Evolutionary conservation across 2,113 vertebrate genomes (phyloP), one percentile per base, ranked within the genome.

Genomic region (Bungarus multicinctus): DNA sequence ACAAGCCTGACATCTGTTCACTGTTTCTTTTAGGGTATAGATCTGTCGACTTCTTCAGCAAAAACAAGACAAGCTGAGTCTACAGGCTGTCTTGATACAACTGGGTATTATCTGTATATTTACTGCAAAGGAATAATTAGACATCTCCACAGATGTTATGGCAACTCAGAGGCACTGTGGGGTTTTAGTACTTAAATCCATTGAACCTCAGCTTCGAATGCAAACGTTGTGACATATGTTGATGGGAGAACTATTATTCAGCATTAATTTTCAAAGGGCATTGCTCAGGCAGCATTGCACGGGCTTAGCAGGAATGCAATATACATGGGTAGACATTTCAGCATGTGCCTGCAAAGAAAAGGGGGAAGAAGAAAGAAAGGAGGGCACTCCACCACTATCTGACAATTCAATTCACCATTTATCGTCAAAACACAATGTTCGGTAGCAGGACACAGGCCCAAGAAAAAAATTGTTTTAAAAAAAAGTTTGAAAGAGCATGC

Each of bases 341-440:
- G 47, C 52, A 39, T 1, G 16, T 22, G n/a, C 94, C 92, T 94
- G 52, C 88, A 93, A 92, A 91, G 95, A 87, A 85, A 88, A 53
- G 91, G 16, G 16, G 27, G 47, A 39, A 52, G 86, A 2, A 55
- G 91, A 94, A 92, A 93, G 91, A 95, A 86, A 93, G 92, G 3
- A 87, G 91, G 93, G 87, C 64, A 34, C 57, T 25, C 85, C 88
- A 92, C 93, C 95, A 94, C 92, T 91, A 81, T 55, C 91, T 45
- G 91, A 64, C 45, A 45, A 81, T 57, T 94, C 91, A 74, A 85
- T 93, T 95, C 93, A 90, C 92, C 53, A 95, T 95, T 95, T 93
- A 90, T 95, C 94, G 50, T 39, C 91, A 0, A 47, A 93, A 89
- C 64, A 74, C 87, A 1, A 94, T 85, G 45, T 91, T 0, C 4